Conservation (phyloP, 2,113 vertebrate genomes). For the Rhinolophus sinicus region DNA sequence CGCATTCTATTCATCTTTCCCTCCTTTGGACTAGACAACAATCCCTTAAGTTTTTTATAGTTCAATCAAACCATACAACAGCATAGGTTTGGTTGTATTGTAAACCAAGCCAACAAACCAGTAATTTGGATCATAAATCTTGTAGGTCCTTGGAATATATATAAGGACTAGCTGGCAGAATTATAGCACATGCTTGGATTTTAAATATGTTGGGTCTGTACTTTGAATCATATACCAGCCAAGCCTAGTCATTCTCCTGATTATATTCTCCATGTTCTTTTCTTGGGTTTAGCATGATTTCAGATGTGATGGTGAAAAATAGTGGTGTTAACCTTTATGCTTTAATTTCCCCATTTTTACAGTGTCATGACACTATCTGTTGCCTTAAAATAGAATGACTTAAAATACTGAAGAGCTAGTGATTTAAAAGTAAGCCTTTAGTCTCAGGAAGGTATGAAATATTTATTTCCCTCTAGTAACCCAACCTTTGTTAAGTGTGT, state of each 20-base stretch:
- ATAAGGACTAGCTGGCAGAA: conserved; percentile 15
- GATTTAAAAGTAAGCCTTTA: conserved; percentile 59
- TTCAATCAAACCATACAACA: conserved; percentile 17
- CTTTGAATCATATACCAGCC: not conserved
- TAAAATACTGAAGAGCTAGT: conserved; percentile 63
- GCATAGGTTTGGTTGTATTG: not conserved
- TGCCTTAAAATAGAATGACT: conserved; percentile 69
- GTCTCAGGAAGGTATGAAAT: conserved; percentile 58
- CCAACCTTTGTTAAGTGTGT: not conserved
- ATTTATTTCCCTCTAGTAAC: conserved; percentile 66
- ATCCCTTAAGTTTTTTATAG: not conserved
- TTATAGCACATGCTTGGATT: not conserved
- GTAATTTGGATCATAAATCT: not conserved
- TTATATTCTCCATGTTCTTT: conserved; percentile 38
- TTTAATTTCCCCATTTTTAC: conserved; percentile 61
- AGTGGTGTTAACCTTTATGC: conserved; percentile 40
- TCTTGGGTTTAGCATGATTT: conserved; percentile 60
- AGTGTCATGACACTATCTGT: conserved; percentile 44
- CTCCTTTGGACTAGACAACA: conserved; percentile 11
- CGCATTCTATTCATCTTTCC: conserved; percentile 26
- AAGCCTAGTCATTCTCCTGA: not conserved
- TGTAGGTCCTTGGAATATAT: not conserved
- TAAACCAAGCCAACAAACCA: not conserved
- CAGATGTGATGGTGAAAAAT: conserved; percentile 53
- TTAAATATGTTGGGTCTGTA: conserved; percentile 41